Evolutionary conservation across 2,797 vertebrate genomes (phyloP).

Genomic region (Craterocephalus amniculus): DNA sequence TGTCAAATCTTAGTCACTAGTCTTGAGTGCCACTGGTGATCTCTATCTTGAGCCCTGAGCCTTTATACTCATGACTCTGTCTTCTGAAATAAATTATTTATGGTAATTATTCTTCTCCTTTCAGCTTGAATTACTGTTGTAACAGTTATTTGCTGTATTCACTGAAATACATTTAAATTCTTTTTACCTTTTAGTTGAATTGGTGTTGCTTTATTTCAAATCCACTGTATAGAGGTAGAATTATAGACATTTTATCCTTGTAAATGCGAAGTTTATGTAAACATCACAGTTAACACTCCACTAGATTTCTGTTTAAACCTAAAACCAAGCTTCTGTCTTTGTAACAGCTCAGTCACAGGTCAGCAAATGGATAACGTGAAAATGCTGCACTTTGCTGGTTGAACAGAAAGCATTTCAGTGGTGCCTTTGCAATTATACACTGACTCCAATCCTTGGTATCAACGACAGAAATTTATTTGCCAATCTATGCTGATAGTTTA

Average conservation of each 20-base stretch:
- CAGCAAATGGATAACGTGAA: not conserved
- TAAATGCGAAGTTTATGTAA: not conserved
- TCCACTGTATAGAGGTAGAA: not conserved
- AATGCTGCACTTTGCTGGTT: not conserved
- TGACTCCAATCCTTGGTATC: not conserved
- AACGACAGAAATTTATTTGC: not conserved
- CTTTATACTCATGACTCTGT: no score
- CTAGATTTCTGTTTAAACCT: no score
- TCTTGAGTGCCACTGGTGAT: not conserved
- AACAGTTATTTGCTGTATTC: not conserved
- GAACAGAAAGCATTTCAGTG: not conserved
- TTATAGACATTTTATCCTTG: not conserved
- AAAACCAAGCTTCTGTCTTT: not conserved
- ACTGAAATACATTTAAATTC: not conserved
- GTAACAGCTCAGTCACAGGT: not conserved
- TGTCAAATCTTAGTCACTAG: not conserved
- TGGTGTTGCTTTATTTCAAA: not conserved
- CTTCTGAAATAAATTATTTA: no score
- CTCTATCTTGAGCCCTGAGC: not conserved
- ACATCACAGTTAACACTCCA: not conserved
- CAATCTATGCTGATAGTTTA: not conserved
- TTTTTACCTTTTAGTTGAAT: not conserved
- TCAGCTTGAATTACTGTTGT: not conserved
- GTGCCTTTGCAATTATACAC: not conserved
- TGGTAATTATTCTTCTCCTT: not conserved